phyloP scores from a whole-genome alignment of 1,140 invertebrate species.

The Parapsyche elsis region DNA sequence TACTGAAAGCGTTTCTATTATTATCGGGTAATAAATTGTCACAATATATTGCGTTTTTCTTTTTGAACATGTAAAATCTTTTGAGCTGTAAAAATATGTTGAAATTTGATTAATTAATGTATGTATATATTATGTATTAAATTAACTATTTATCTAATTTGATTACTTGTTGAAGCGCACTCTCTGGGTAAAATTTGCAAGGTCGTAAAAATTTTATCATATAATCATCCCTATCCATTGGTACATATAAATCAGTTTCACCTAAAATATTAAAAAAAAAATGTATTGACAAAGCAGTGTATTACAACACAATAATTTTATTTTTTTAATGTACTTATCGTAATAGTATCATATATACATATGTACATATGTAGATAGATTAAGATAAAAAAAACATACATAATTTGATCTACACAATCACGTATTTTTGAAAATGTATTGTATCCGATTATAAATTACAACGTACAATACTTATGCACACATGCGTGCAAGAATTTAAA shows the following conservation, averaged over 20 bases:
- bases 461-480: too few relatives aligned
- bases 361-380: too few relatives aligned
- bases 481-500: too few relatives aligned
- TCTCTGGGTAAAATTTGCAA: constrained; percentile 84
- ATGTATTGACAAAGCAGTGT: too few relatives aligned
- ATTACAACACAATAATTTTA: too few relatives aligned
- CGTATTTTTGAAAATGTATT: too few relatives aligned
- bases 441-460: too few relatives aligned
- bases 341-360: too few relatives aligned
- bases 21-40: constrained; percentile 73
- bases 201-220: constrained; percentile 82
- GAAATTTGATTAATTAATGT: not conserved
- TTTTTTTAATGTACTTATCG: too few relatives aligned
- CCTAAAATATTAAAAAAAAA: constrained; percentile 68
- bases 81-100: constrained; percentile 68
- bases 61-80: constrained; percentile 81
- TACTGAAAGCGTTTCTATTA: constrained; percentile 77
- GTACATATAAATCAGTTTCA: constrained; percentile 74
- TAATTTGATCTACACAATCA: too few relatives aligned
- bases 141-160: constrained; percentile 57
- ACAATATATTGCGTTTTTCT: constrained; percentile 76
- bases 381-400: too few relatives aligned
- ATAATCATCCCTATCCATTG: constrained; percentile 78
- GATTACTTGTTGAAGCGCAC: constrained; percentile 76
- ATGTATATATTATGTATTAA: not conserved